phyloP scores from a whole-genome alignment of 2,797 vertebrate species.

The Brachyalestes nurse region DNA sequence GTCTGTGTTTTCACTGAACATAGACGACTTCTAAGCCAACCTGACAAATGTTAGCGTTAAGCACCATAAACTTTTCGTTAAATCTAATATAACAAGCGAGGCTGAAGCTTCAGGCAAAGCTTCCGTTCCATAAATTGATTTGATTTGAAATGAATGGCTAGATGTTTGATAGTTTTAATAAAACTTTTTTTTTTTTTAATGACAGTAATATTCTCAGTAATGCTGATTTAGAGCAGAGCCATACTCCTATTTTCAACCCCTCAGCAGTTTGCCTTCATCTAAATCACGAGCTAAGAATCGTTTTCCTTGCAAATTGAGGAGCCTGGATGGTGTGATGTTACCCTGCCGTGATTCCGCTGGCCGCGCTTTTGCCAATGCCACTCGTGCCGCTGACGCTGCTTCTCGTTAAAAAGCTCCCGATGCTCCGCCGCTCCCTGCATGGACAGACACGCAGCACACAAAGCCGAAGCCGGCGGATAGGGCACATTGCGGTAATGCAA shows the following conservation, averaged over 20 bases:
- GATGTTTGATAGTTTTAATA: neutral
- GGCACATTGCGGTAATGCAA: neutral
- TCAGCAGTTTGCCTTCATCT: neutral
- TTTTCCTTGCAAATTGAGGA: neutral
- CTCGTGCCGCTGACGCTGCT: neutral
- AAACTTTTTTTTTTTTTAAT: neutral
- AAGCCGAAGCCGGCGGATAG: neutral
- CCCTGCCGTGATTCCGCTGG: neutral
- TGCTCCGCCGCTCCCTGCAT: neutral
- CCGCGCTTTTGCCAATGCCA: neutral
- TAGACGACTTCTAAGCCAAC: too few relatives aligned
- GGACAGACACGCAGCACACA: neutral
- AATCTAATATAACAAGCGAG: too few relatives aligned
- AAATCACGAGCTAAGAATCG: neutral
- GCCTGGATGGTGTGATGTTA: neutral
- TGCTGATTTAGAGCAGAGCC: neutral
- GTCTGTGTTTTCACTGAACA: too few relatives aligned
- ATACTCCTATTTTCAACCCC: neutral
- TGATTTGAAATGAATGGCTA: neutral
- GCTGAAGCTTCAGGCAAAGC: too few relatives aligned
- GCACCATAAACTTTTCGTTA: too few relatives aligned
- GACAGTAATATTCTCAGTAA: neutral
- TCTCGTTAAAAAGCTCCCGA: neutral
- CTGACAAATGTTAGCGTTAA: too few relatives aligned
- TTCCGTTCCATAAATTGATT: too few relatives aligned